phyloP scores from a whole-genome alignment of 2,113 vertebrate genomes.

The Perccottus glenii region DNA sequence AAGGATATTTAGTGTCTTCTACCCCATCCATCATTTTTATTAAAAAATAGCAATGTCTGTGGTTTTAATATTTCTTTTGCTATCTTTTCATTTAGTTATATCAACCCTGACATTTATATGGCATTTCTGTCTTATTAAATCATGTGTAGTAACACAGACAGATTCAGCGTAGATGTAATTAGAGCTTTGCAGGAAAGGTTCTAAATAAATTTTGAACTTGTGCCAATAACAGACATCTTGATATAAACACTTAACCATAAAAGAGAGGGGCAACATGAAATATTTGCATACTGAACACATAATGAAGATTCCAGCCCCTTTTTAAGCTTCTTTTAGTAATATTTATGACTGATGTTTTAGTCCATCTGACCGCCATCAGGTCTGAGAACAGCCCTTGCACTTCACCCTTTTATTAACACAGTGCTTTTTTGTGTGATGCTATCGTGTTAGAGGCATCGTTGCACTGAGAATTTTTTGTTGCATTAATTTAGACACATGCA shows the following conservation, averaged over 20 bases:
- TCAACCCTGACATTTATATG: constrained; percentile 60
- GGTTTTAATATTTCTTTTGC: constrained; percentile 6
- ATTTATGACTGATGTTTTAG: too few relatives aligned
- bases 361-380: too few relatives aligned
- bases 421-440: too few relatives aligned
- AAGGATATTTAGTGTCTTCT: background rate
- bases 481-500: too few relatives aligned
- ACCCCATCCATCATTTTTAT: background rate
- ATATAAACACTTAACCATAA: background rate
- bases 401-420: too few relatives aligned
- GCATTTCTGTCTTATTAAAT: constrained; percentile 48
- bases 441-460: too few relatives aligned
- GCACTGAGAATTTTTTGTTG: too few relatives aligned
- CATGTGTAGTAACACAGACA: constrained; percentile 27
- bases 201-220: constrained; percentile 21
- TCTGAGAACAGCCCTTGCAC: too few relatives aligned
- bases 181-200: constrained; percentile 36
- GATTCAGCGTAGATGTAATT: constrained; percentile 24
- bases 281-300: too few relatives aligned
- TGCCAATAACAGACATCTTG: background rate
- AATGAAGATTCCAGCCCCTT: too few relatives aligned
- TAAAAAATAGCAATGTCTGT: background rate
- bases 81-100: constrained; percentile 16
- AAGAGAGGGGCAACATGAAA: too few relatives aligned
- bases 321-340: too few relatives aligned